Conservation (phyloP, 2,113 vertebrate genomes). For the Probosciger aterrimus region DNA sequence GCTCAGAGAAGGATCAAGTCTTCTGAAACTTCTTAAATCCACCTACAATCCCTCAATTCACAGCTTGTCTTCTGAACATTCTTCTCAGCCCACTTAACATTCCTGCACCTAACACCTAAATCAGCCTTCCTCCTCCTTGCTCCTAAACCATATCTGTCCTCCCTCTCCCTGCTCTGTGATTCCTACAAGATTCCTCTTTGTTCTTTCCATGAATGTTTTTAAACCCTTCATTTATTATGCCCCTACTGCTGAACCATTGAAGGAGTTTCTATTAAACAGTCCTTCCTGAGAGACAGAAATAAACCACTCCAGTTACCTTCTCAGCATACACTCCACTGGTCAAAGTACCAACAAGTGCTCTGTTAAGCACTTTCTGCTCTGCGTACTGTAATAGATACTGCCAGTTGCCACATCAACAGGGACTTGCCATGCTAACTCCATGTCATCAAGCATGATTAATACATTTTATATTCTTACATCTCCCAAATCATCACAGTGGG, state of each 20-base stretch:
- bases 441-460: neutral
- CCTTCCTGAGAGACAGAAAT: neutral
- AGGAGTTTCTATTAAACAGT: neutral
- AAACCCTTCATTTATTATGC: neutral
- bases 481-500: neutral
- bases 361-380: neutral
- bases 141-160: neutral
- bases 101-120: neutral
- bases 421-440: neutral
- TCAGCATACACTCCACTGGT: neutral
- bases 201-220: neutral
- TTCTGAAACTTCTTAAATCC: neutral
- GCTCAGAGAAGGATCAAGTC: neutral
- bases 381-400: neutral
- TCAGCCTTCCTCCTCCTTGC: neutral
- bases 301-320: neutral
- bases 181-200: neutral
- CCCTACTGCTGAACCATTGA: neutral
- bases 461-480: neutral
- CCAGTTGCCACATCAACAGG: neutral
- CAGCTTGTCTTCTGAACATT: neutral
- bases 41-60: neutral
- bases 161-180: neutral
- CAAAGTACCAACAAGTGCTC: slow-evolving; percentile 9
- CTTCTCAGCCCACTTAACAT: neutral